phyloP scores from a whole-genome alignment of 2,888 invertebrate species.

The Sesia apiformis region DNA sequence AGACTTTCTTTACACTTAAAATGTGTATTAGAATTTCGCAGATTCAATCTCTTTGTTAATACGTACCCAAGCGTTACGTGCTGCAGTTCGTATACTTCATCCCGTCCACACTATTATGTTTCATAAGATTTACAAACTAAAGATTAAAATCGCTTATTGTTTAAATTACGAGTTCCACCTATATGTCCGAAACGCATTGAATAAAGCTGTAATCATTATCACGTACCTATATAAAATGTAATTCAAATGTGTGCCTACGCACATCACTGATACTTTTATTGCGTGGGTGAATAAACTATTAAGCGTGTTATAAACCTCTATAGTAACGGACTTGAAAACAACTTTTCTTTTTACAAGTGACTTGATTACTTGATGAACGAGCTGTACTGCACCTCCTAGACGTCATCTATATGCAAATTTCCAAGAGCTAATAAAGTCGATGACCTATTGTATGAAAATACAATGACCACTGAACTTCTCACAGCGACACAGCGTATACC shows the following conservation, averaged over 20 bases:
- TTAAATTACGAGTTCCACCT: not conserved
- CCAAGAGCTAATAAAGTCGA: no score
- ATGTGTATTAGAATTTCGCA: conserved; percentile 49
- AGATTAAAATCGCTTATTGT: no score
- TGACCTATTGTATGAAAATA: no score
- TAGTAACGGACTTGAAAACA: no score
- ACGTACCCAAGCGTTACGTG: conserved; percentile 35
- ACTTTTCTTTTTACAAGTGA: no score
- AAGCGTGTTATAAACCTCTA: not conserved
- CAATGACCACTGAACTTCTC: no score
- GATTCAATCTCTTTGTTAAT: conserved; percentile 47
- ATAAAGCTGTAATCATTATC: conserved; percentile 15
- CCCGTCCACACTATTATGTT: no score
- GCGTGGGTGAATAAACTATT: not conserved
- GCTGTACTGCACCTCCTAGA: no score
- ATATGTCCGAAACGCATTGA: conserved; percentile 16
- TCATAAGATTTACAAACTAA: no score
- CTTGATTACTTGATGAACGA: no score
- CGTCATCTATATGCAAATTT: no score
- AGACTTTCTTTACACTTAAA: conserved; percentile 60
- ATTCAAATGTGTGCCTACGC: not conserved
- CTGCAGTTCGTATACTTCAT: not conserved
- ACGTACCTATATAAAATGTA: conserved; percentile 7
- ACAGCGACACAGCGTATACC: no score
- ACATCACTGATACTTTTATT: not conserved